A percentile compares a stretch with the other conserved stretches of the same genome.
Evolutionary conservation across 2,888 invertebrate species (phyloP).

Genomic region (Agrochola litura): DNA sequence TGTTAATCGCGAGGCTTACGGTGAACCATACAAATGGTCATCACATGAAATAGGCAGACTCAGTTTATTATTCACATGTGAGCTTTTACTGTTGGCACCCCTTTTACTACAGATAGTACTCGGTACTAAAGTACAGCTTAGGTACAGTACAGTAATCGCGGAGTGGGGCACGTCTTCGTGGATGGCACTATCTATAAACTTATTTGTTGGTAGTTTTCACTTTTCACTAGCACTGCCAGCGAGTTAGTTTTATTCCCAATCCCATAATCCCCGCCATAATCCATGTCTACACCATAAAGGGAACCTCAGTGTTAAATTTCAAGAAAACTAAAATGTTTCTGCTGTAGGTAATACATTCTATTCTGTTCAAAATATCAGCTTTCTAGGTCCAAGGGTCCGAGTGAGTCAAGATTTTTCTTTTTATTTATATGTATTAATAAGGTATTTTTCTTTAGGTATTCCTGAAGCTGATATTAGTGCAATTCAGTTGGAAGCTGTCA

Average conservation of each 20-base stretch:
- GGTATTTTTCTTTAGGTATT: slow-evolving; percentile 74
- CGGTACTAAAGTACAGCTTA: no score
- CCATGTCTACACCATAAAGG: background rate
- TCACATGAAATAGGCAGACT: slow-evolving; percentile 83
- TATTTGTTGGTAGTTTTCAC: slow-evolving; percentile 1
- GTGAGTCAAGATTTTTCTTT: background rate
- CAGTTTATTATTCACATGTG: slow-evolving; percentile 79
- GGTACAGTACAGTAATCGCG: no score
- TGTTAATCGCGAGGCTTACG: slow-evolving; percentile 80
- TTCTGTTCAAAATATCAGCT: background rate
- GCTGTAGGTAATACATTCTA: background rate
- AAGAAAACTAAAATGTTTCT: background rate
- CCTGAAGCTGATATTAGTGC: slow-evolving; percentile 80
- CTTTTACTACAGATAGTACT: background rate
- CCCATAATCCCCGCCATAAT: background rate
- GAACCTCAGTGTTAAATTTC: background rate
- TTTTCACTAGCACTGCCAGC: background rate
- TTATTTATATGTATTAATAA: background rate
- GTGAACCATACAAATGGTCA: slow-evolving; percentile 84
- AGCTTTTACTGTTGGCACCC: slow-evolving; percentile 52
- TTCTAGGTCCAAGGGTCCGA: background rate
- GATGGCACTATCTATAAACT: background rate
- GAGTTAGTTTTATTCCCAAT: background rate
- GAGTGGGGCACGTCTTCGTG: no score
- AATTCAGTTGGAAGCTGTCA: slow-evolving; percentile 82